Conservation (phyloP, 2,797 vertebrate genomes). For the Sebastiscus albofasciatus region DNA sequence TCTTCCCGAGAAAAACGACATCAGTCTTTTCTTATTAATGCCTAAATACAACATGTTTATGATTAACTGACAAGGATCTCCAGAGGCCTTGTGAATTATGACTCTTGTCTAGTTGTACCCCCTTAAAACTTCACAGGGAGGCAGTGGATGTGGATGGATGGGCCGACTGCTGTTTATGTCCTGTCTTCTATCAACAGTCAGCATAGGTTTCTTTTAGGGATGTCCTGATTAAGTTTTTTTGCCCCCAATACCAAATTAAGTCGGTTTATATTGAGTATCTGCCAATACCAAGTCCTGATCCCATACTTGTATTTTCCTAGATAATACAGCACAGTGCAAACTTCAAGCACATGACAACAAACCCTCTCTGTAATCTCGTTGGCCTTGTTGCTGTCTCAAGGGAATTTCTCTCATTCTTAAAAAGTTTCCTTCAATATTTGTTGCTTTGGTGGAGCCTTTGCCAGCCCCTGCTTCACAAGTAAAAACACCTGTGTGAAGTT, state of each 20-base stretch:
- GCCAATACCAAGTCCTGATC: too few species aligned
- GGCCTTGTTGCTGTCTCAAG: neutral
- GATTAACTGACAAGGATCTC: neutral
- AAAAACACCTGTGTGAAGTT: neutral
- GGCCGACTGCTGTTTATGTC: neutral
- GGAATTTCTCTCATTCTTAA: neutral
- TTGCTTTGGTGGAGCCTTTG: neutral
- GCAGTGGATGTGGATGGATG: neutral
- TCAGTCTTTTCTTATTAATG: neutral
- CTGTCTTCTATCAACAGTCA: neutral
- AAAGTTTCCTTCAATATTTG: neutral
- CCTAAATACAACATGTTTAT: neutral
- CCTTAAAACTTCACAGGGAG: neutral
- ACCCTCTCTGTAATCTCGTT: neutral
- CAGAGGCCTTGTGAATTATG: neutral
- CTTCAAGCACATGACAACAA: neutral
- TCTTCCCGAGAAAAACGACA: neutral
- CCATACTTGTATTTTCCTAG: neutral
- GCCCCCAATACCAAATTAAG: too few species aligned
- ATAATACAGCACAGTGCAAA: too few species aligned
- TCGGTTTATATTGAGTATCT: too few species aligned
- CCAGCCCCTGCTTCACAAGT: neutral
- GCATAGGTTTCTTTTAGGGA: neutral
- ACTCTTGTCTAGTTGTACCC: neutral
- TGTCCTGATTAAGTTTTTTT: too few species aligned